These are phyloP conservation scores for Oscheius sp. DNA, from an alignment of 2,888 invertebrate species.

Conservation along the genomic window DNA sequence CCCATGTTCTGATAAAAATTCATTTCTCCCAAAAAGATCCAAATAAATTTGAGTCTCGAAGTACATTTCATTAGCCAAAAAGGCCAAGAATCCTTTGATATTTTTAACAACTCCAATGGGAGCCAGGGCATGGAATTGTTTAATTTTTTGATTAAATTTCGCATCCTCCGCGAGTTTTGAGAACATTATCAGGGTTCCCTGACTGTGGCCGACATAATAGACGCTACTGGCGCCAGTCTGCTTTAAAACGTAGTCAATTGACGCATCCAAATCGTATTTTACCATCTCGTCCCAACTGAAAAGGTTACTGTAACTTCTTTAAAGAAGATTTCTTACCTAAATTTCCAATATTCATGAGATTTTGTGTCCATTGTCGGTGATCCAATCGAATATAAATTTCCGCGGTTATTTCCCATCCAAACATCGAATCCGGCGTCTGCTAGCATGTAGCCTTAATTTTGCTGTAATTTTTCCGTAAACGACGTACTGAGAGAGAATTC, in stretches of 20 bases:
- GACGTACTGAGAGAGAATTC: conserved; percentile 35
- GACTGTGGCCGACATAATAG: conserved; percentile 40
- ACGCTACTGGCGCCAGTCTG: conserved; percentile 3
- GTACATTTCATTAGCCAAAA: conserved; percentile 53
- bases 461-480: neutral
- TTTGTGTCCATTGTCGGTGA: conserved; percentile 47
- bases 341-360: conserved; percentile 23
- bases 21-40: conserved; percentile 75
- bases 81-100: conserved; percentile 69
- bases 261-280: conserved; percentile 29
- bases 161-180: conserved; percentile 22
- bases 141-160: conserved; percentile 44
- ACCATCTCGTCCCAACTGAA: conserved; percentile 39
- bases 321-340: neutral
- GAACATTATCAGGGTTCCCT: conserved; percentile 41
- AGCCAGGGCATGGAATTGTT: conserved; percentile 69
- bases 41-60: conserved; percentile 58
- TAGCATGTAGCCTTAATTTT: conserved; percentile 62
- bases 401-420: conserved; percentile 88
- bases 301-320: neutral
- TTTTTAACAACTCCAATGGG: conserved; percentile 71
- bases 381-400: conserved; percentile 82
- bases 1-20: conserved; percentile 72
- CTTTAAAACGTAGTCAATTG: conserved; percentile 32
- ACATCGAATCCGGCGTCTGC: conserved; percentile 79